Base-by-base conservation (phyloP, 1,140 invertebrate genomes). In the Ptiloglossa arizonensis region DNA sequence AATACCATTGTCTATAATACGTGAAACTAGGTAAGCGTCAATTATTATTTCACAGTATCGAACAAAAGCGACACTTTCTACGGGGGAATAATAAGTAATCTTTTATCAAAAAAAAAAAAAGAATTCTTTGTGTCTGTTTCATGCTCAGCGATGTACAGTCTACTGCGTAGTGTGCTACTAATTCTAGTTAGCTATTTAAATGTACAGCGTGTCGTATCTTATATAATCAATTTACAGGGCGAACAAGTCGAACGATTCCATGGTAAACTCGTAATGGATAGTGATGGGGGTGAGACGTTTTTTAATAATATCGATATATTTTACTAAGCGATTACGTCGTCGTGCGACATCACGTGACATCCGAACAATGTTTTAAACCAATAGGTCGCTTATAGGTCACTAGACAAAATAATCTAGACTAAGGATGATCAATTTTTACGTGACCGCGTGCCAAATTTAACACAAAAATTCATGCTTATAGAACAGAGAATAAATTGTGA, bases 141-240 rank as follows among this genome's bases (percentile, higher is more conserved):
- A 72, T 78, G 75, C 68, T 72, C 35, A 78, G 75, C 75, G 29
- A 78, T 70, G 46, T 72, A 78, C 35, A 72, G n/a, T 63, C 57
- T 78, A 78, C 75, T 63, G 68, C 75, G 5, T 77, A 22, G 29
- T 24, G 75, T 27, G 57, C 41, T 19, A 63, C 68, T 54, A 54
- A 29, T 44, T 24, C 27, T 48, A 66, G 64, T 24, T 48, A 50
- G 57, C 63, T 76, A 57, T 15, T 35, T 19, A 75, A n/a, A 54
- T 68, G 63, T 75, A 68, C 62, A 68, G 73, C 59, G 59, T n/a
- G n/a, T 15, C 24, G 3, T 70, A 9, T 70, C 2, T 32, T 9
- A 5, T 35, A 22, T 35, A 19, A 11, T 27, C 13, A 22, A 57
- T 41, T 24, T 48, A 63, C 46, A 27, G 6, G 29, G 24, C 5